Evolutionary conservation across 2,113 vertebrate species (phyloP).

Genomic region (Rhombomys opimus): DNA sequence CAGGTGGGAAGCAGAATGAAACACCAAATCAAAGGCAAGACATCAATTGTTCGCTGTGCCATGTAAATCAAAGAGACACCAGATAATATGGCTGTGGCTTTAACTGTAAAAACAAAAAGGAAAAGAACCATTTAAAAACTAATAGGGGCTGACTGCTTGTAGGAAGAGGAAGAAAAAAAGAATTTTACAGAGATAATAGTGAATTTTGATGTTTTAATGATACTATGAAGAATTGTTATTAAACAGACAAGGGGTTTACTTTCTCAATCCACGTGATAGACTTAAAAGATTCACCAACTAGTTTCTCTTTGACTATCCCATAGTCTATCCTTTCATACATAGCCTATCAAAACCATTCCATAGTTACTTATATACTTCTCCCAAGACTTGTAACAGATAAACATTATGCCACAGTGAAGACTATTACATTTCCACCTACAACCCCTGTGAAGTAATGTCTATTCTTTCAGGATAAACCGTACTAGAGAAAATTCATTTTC

Average conservation of each 20-base stretch:
- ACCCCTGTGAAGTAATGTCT: conserved; percentile 50
- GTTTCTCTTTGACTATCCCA: background rate
- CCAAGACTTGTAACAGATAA: conserved; percentile 39
- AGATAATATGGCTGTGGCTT: background rate
- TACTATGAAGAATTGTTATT: background rate
- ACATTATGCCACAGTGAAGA: conserved; percentile 13
- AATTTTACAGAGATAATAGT: conserved; percentile 21
- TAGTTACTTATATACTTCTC: background rate
- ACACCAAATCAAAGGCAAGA: conserved; percentile 74
- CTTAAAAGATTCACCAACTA: background rate
- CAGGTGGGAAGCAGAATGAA: conserved; percentile 75
- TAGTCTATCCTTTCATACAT: background rate
- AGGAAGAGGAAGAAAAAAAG: background rate
- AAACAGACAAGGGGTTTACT: background rate
- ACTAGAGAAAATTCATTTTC: conserved; percentile 67
- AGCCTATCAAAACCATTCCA: conserved; percentile 22
- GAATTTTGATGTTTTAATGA: conserved; percentile 9
- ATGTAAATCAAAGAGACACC: conserved; percentile 36
- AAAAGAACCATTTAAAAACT: conserved; percentile 49
- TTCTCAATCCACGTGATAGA: background rate
- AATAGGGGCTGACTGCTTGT: background rate
- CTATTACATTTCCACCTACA: conserved; percentile 31
- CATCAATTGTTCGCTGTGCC: background rate
- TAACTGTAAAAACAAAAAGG: conserved; percentile 49
- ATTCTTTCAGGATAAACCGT: conserved; percentile 43